Percentiles rank a stretch among this genome's conserved stretches.
phyloP scores from a whole-genome alignment of 2,888 invertebrate genomes.

The Agrotis segetum region DNA sequence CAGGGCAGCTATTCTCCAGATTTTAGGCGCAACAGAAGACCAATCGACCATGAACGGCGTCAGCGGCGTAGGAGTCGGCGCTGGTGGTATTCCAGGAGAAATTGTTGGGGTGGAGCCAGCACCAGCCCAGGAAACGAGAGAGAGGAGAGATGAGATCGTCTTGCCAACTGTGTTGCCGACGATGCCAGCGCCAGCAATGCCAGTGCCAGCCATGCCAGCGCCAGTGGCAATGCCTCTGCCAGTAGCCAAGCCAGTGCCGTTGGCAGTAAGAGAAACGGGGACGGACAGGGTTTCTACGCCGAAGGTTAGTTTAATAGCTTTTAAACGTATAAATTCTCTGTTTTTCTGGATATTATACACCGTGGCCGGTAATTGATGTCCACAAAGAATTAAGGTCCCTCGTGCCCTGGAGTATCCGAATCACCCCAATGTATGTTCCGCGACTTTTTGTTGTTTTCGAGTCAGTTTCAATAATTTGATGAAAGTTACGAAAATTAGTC shows the following conservation, averaged over 20 bases:
- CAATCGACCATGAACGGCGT: slow-evolving; percentile 92
- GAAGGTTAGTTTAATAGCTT: slow-evolving; percentile 79
- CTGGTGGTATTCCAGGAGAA: slow-evolving; percentile 92
- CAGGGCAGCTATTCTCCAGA: slow-evolving; percentile 94
- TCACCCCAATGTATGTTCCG: too few relatives aligned
- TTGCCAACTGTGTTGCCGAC: slow-evolving; percentile 57
- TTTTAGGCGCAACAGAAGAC: slow-evolving; percentile 93
- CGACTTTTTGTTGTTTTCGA: too few relatives aligned
- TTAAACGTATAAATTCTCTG: too few relatives aligned
- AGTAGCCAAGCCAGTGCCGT: slow-evolving; percentile 14
- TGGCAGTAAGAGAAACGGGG: slow-evolving; percentile 54
- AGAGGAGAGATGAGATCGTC: slow-evolving; percentile 52
- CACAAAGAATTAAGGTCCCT: too few relatives aligned
- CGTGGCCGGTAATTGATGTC: too few relatives aligned
- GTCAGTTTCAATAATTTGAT: too few relatives aligned
- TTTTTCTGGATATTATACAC: too few relatives aligned
- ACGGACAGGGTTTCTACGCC: slow-evolving; percentile 74
- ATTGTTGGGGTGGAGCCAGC: slow-evolving; percentile 92
- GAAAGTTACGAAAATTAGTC: too few relatives aligned
- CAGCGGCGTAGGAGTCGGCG: slow-evolving; percentile 91
- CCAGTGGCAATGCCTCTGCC: slow-evolving; percentile 52
- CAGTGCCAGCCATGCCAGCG: slow-evolving; percentile 46
- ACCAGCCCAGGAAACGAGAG: slow-evolving; percentile 73
- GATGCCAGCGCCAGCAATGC: slow-evolving; percentile 52
- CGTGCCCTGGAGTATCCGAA: too few relatives aligned